phyloP scores from a whole-genome alignment of 1,140 invertebrate genomes.

The Catajapyx aquilonaris region DNA sequence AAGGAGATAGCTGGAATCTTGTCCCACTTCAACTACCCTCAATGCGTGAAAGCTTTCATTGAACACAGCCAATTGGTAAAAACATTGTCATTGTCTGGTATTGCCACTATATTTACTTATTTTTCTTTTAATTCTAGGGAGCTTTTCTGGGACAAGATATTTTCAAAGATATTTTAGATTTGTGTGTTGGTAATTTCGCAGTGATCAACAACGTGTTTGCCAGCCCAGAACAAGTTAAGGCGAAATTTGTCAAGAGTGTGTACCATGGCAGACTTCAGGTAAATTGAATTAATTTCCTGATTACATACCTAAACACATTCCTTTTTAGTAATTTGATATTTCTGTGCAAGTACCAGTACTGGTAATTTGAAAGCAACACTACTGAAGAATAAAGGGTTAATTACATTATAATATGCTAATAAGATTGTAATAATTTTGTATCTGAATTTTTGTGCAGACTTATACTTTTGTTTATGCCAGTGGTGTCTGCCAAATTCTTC shows the following conservation, averaged over 20 bases:
- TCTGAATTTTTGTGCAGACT: too few relatives aligned
- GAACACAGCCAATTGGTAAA: slow-evolving; percentile 82
- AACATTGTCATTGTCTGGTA: slow-evolving; percentile 1
- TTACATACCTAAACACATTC: too few relatives aligned
- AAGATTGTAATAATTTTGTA: too few relatives aligned
- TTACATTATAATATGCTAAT: too few relatives aligned
- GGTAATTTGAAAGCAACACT: too few relatives aligned
- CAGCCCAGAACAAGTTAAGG: slow-evolving; percentile 95
- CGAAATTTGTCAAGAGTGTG: slow-evolving; percentile 91
- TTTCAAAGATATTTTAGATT: slow-evolving; percentile 71
- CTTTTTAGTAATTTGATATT: too few relatives aligned
- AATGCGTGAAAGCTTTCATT: slow-evolving; percentile 92
- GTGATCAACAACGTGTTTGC: slow-evolving; percentile 83
- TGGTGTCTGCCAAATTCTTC: too few relatives aligned
- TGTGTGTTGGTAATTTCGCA: slow-evolving; percentile 73
- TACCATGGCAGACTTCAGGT: slow-evolving; percentile 76
- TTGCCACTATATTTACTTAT: slow-evolving; percentile 2
- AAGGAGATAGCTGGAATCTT: slow-evolving; percentile 78
- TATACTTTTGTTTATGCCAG: too few relatives aligned
- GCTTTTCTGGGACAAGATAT: slow-evolving; percentile 61
- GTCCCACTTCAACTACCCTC: slow-evolving; percentile 84
- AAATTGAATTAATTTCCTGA: slow-evolving; percentile 12
- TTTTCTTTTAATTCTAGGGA: slow-evolving; percentile 25
- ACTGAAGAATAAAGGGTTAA: too few relatives aligned
- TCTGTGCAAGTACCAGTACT: too few relatives aligned